Base-by-base conservation (phyloP, 2,888 invertebrate genomes). In the Abrostola triplasia region DNA sequence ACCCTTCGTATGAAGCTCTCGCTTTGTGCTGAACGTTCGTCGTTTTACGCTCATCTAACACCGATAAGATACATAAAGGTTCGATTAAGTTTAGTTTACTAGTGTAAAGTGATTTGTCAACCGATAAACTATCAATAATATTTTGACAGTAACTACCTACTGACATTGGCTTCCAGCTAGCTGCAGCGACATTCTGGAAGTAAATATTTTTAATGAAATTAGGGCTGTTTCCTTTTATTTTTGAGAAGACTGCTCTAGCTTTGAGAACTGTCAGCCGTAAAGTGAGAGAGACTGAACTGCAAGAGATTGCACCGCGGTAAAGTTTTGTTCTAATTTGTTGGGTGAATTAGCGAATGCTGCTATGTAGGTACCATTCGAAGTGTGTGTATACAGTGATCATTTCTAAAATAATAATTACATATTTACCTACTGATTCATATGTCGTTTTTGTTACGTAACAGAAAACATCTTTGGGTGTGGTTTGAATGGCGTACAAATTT, bases 1-100 rank as follows among this genome's bases (percentile, higher is more conserved):
- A 81, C 71, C 80, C 69, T 75, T 76, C 66, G 62, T 65, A 65
- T 66, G 67, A 70, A 69, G 58, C 69, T 53, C 61, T 51, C 54
- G 48, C 44, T 68, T 76, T 71, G 68, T 67, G 56, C 57, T 37
- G 40, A 64, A 65, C 64, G 55, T 61, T 53, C 56, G 67, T 65
- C 63, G 55, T 73, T 80, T 79, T 63, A 70, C 67, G 66, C 70
- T 54, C 49, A 53, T 64, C 73, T 79, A 73, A 64, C 42, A 41
- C 36, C 9, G 52, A 59, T 55, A 59, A 51, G 35, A 61, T 48
- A 62, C 57, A 61, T 63, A 63, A 40, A 13, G 5, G 48, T 56
- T 61, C 49, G 42, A 63, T 64, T 41, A 65, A 54, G 37, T 54
- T 36, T 11, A 36, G 12, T 47, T 42, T 12, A 37, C 13, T n/a